These are phyloP conservation scores for Danaus plexippus DNA, from an alignment of 1,140 invertebrate genomes.

Conservation along the genomic window DNA sequence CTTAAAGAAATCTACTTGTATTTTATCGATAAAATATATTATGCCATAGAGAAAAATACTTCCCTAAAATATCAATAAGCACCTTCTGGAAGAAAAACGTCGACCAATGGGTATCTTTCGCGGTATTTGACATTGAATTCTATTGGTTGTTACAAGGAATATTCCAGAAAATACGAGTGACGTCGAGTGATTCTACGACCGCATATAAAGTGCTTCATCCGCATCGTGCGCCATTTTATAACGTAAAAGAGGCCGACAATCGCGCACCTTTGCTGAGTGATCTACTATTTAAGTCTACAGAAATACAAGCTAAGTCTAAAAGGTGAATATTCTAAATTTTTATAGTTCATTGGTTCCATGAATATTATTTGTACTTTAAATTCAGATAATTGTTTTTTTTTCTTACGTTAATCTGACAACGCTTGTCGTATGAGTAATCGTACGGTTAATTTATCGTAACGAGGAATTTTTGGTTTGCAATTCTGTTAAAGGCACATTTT, in stretches of 20 bases:
- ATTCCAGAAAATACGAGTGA: constrained; percentile 62
- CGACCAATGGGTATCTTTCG: constrained; percentile 34
- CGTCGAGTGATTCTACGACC: constrained; percentile 39
- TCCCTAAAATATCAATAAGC: constrained; percentile 5
- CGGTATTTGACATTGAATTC: constrained; percentile 14
- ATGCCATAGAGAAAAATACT: too few species aligned
- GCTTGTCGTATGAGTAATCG: too few species aligned
- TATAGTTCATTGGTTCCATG: constrained; percentile 7
- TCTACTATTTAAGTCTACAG: constrained; percentile 49
- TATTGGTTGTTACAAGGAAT: constrained; percentile 51
- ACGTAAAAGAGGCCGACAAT: constrained; percentile 61
- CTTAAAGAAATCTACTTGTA: too few species aligned
- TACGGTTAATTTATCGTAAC: too few species aligned
- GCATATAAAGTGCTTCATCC: constrained; percentile 39
- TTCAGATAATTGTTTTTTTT: background rate
- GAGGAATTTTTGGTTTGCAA: too few species aligned
- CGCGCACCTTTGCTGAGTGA: constrained; percentile 66
- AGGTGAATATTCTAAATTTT: constrained; percentile 43
- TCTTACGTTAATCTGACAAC: background rate
- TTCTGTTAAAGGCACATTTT: too few species aligned
- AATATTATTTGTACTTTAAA: constrained; percentile 2
- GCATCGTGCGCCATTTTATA: constrained; percentile 49
- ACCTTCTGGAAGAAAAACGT: constrained; percentile 15
- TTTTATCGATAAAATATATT: too few species aligned
- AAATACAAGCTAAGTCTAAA: constrained; percentile 36